These are phyloP conservation scores for Drosophila ananassae DNA, from an alignment of 1,140 invertebrate genomes.

Conservation along the genomic window DNA sequence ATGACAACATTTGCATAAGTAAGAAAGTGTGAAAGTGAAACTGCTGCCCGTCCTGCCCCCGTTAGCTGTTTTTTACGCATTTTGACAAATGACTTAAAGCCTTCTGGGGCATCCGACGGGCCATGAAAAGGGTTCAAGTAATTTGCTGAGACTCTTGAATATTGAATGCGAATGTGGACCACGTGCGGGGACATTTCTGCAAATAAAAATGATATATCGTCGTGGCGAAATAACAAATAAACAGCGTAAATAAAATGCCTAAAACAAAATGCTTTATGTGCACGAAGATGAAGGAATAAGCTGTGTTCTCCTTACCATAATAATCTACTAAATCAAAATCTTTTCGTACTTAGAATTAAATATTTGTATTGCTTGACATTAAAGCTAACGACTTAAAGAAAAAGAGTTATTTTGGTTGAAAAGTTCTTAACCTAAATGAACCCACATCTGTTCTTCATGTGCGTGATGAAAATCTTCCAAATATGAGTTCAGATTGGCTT, in stretches of 20 bases:
- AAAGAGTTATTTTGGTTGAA: neutral
- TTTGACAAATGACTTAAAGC: constrained; percentile 82
- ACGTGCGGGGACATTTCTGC: constrained; percentile 31
- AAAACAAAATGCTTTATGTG: constrained; percentile 33
- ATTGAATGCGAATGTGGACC: constrained; percentile 71
- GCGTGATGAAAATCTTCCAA: constrained; percentile 29
- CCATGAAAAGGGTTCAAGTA: constrained; percentile 78
- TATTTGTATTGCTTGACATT: neutral
- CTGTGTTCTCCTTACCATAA: neutral
- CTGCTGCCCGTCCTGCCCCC: constrained; percentile 17
- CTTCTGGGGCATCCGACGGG: constrained; percentile 58
- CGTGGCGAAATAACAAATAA: constrained; percentile 12
- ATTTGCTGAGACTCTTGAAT: constrained; percentile 80
- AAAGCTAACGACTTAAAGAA: constrained; percentile 3
- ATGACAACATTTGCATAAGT: constrained; percentile 70
- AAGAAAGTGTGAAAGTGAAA: constrained; percentile 75
- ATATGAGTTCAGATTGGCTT: constrained; percentile 31
- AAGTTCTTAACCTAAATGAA: constrained; percentile 8
- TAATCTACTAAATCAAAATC: too few relatives aligned
- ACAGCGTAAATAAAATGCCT: constrained; percentile 23
- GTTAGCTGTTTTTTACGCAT: constrained; percentile 67
- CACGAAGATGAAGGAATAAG: constrained; percentile 22
- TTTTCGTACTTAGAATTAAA: too few relatives aligned
- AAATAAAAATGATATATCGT: constrained; percentile 72
- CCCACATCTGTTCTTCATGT: constrained; percentile 34